phyloP scores from a whole-genome alignment of 2,888 invertebrate species.

The Polia nebulosa region DNA sequence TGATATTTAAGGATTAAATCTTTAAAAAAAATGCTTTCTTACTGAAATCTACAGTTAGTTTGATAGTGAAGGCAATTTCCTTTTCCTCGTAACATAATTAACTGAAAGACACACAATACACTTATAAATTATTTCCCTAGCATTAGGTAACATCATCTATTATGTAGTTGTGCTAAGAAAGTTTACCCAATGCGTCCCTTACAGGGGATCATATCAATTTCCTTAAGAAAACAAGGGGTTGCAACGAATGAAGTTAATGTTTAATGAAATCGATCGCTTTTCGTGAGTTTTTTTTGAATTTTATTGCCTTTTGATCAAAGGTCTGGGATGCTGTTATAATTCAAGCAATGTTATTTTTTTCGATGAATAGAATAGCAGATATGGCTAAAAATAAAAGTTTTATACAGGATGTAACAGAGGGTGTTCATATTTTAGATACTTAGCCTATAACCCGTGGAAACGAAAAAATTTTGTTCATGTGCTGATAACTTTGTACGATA shows the following conservation, averaged over 20 bases:
- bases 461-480: too few relatives aligned
- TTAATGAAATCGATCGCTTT: conserved; percentile 71
- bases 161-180: conserved; percentile 62
- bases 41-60: too few relatives aligned
- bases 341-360: background rate
- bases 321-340: background rate
- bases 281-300: conserved; percentile 22
- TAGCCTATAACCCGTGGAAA: too few relatives aligned
- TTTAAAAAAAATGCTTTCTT: too few relatives aligned
- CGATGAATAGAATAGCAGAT: too few relatives aligned
- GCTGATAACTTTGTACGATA: too few relatives aligned
- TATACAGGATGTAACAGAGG: too few relatives aligned
- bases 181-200: conserved; percentile 79
- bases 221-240: conserved; percentile 87
- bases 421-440: too few relatives aligned
- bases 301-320: conserved; percentile 31
- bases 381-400: too few relatives aligned
- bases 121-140: conserved; percentile 48
- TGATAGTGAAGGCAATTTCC: too few relatives aligned
- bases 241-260: conserved; percentile 76
- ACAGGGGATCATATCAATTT: conserved; percentile 81
- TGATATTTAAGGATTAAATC: too few relatives aligned
- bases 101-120: conserved; percentile 20
- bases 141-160: conserved; percentile 54
- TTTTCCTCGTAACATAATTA: conserved; percentile 30